Conservation (phyloP, 2,113 vertebrate species). For the rat (Rattus norvegicus) region DNA sequence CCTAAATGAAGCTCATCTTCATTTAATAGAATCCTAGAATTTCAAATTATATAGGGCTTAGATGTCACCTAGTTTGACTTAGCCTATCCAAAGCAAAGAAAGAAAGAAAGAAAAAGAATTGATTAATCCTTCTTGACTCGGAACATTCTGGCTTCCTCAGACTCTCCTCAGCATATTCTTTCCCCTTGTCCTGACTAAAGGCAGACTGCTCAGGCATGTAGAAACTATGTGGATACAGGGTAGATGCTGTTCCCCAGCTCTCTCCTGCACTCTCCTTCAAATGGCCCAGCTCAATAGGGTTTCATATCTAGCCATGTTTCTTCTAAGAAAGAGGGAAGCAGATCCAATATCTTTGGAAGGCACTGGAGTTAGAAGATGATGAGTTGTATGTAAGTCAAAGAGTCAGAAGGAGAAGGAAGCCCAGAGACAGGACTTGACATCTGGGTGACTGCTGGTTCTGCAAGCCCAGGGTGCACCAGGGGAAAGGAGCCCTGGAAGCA, state of each 20-base stretch:
- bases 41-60: constrained; percentile 67
- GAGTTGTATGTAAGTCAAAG: neutral
- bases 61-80: constrained; percentile 68
- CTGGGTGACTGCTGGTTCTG: neutral
- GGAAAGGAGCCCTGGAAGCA: neutral
- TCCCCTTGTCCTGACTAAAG: neutral
- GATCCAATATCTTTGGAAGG: neutral
- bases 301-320: neutral
- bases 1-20: constrained; percentile 67
- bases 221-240: neutral
- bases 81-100: neutral
- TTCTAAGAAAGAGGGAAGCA: neutral
- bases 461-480: neutral
- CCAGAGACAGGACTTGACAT: neutral
- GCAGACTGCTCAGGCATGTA: neutral
- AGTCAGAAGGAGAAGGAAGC: constrained; percentile 7
- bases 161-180: neutral
- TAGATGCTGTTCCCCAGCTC: neutral
- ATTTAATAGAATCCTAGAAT: constrained; percentile 73
- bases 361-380: neutral
- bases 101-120: neutral
- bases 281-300: neutral
- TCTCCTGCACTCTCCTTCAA: neutral
- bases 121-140: neutral
- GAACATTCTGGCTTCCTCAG: neutral